phyloP scores from a whole-genome alignment of 2,113 vertebrate species.

The Hemichromis elongatus region DNA sequence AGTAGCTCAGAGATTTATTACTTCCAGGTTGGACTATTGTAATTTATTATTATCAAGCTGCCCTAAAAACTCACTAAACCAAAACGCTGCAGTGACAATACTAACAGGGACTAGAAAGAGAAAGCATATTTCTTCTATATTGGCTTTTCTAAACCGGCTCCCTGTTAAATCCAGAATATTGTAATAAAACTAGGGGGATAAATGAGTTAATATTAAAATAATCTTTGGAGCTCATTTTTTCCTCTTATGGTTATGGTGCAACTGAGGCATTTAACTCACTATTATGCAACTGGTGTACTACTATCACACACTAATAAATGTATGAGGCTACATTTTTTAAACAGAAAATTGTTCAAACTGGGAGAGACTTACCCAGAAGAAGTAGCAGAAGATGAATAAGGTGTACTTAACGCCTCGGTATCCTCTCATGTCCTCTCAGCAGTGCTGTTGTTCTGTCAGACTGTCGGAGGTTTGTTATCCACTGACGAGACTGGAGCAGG shows the following conservation, averaged over 20 bases:
- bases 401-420: slow-evolving; percentile 69
- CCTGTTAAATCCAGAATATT: neutral
- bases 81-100: neutral
- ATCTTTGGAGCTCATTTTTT: neutral
- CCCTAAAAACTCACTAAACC: neutral
- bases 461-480: neutral
- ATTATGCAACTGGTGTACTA: neutral
- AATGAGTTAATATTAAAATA: neutral
- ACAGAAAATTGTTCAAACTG: neutral
- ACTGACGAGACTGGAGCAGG: neutral
- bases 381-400: slow-evolving; percentile 74
- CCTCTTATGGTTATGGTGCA: neutral
- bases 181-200: neutral
- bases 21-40: neutral
- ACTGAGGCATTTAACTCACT: neutral
- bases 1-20: neutral
- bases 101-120: neutral
- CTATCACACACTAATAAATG: neutral
- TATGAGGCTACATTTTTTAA: neutral
- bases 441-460: neutral
- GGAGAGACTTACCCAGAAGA: slow-evolving; percentile 74
- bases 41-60: neutral
- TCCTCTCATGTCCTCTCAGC: slow-evolving; percentile 49
- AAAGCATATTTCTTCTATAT: neutral
- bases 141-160: neutral